These are phyloP conservation scores for Vidua macroura DNA, from an alignment of 2,113 vertebrate species.

Conservation along the genomic window DNA sequence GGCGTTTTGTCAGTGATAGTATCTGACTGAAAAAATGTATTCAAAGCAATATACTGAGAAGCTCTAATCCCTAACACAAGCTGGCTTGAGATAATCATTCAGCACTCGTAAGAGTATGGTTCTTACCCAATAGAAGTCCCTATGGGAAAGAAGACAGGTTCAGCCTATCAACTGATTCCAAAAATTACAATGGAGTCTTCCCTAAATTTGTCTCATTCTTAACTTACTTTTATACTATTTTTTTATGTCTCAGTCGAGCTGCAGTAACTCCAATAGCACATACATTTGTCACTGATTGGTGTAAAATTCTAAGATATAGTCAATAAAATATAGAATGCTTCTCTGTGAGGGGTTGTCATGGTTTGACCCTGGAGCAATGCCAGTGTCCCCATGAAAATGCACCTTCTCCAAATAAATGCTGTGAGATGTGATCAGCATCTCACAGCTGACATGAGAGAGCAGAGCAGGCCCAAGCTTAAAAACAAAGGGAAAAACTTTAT, in stretches of 20 bases:
- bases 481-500: no score
- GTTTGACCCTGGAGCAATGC: no score
- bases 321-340: not conserved
- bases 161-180: not conserved
- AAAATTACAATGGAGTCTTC: not conserved
- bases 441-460: no score
- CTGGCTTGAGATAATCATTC: not conserved
- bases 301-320: not conserved
- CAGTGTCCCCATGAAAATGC: no score
- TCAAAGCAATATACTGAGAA: not conserved
- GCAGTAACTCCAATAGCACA: not conserved
- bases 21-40: not conserved
- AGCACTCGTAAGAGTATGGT: fast-evolving
- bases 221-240: not conserved
- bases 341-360: not conserved
- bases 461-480: no score
- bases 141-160: not conserved
- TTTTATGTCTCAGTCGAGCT: not conserved
- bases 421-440: no score
- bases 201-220: not conserved
- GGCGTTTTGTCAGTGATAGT: fast-evolving
- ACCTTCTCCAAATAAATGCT: no score
- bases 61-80: not conserved
- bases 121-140: not conserved
- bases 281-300: not conserved